Conservation (phyloP, 2,888 invertebrate genomes). For the Strigamia transsilvanica region DNA sequence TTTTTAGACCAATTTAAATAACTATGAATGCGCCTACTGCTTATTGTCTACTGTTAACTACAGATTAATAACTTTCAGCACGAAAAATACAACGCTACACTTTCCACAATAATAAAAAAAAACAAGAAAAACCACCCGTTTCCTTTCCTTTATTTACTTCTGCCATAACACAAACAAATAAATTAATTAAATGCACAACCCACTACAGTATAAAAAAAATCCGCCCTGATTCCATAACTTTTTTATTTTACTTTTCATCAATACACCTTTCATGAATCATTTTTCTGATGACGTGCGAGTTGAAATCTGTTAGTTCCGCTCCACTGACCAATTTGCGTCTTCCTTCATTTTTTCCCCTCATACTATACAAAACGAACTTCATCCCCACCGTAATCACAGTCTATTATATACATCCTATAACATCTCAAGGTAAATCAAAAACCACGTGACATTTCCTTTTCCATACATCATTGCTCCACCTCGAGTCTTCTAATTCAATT, state of each 20-base stretch:
- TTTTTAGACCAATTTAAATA: too few relatives aligned
- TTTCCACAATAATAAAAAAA: too few relatives aligned
- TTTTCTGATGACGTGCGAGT: slow-evolving; percentile 19
- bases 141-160: too few relatives aligned
- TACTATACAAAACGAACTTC: neutral
- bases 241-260: neutral
- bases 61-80: too few relatives aligned
- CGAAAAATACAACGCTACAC: too few relatives aligned
- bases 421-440: slow-evolving; percentile 9
- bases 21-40: too few relatives aligned
- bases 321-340: slow-evolving; percentile 26
- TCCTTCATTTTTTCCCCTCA: slow-evolving; percentile 7
- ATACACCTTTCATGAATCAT: slow-evolving; percentile 11
- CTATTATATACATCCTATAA: neutral
- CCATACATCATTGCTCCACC: neutral
- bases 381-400: slow-evolving; percentile 16
- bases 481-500: neutral
- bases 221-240: neutral
- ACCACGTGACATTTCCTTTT: neutral
- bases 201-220: neutral
- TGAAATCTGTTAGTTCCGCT: slow-evolving; percentile 28
- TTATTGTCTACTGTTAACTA: too few relatives aligned
- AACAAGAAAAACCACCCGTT: too few relatives aligned
- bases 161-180: too few relatives aligned
- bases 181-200: too few relatives aligned